Conservation (phyloP, 2,113 vertebrate genomes). For the Solenodon paradoxus region DNA sequence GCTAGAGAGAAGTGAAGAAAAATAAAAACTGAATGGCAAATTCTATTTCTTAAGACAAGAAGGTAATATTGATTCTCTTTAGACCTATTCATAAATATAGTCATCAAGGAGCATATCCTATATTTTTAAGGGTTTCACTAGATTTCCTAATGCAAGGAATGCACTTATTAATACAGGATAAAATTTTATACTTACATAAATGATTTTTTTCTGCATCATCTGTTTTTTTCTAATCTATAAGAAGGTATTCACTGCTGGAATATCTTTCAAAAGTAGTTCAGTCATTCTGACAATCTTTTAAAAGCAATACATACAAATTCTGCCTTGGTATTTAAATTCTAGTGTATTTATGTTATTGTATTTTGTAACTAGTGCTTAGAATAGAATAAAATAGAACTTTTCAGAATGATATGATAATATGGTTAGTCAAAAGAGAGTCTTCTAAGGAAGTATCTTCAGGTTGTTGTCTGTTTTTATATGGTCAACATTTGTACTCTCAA, state of each 20-base stretch:
- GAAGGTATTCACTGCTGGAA: not conserved
- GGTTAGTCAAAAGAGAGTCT: constrained; percentile 43
- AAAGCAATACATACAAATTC: not conserved
- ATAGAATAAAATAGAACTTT: constrained; percentile 47
- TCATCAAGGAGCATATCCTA: not conserved
- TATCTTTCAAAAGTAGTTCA: constrained; percentile 37
- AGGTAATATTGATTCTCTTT: constrained; percentile 67
- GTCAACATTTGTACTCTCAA: not conserved
- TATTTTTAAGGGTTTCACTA: constrained; percentile 49
- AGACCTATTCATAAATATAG: not conserved
- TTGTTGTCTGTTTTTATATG: constrained; percentile 6
- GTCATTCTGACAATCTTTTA: constrained; percentile 41
- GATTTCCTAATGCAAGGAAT: constrained; percentile 63
- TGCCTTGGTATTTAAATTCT: constrained; percentile 35
- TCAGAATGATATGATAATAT: constrained; percentile 36
- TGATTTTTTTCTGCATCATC: not conserved
- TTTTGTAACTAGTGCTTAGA: constrained; percentile 48
- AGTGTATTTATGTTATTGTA: constrained; percentile 31
- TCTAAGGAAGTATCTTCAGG: constrained; percentile 34
- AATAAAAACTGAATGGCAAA: constrained; percentile 23
- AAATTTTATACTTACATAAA: not conserved
- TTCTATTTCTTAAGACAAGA: constrained; percentile 70
- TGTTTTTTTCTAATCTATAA: not conserved
- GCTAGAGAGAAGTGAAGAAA: not conserved
- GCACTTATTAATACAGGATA: constrained; percentile 67